These are phyloP conservation scores for Anoplophora glabripennis DNA, from an alignment of 1,140 invertebrate species.

Conservation along the genomic window DNA sequence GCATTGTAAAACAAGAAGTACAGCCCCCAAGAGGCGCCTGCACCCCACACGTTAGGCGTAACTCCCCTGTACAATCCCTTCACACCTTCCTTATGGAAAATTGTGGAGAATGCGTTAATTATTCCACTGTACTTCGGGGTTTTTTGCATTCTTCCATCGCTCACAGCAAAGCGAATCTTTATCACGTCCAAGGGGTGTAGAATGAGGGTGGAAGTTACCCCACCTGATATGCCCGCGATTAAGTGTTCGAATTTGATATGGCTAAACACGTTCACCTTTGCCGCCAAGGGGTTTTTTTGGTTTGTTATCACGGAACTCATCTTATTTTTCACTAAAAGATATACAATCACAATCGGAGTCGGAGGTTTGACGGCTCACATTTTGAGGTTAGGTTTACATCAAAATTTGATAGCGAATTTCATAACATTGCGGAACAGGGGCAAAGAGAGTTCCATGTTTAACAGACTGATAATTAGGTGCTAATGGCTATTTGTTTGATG, in stretches of 20 bases:
- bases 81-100: conserved; percentile 78
- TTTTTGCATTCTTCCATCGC: conserved; percentile 76
- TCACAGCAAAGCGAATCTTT: conserved; percentile 96
- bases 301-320: conserved; percentile 18
- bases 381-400: too few relatives aligned
- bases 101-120: conserved; percentile 78
- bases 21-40: conserved; percentile 94
- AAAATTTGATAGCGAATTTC: neutral
- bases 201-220: conserved; percentile 86
- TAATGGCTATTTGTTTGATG: too few relatives aligned
- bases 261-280: conserved; percentile 53
- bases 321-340: neutral
- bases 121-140: conserved; percentile 87
- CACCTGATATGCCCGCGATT: conserved; percentile 89
- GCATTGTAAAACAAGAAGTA: conserved; percentile 97
- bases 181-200: conserved; percentile 92
- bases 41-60: conserved; percentile 92
- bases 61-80: conserved; percentile 91
- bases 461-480: too few relatives aligned
- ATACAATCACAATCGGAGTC: too few relatives aligned
- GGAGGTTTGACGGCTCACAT: too few relatives aligned
- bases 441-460: too few relatives aligned
- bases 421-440: too few relatives aligned
- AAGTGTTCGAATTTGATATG: conserved; percentile 90
- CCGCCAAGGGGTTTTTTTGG: neutral